phyloP scores from a whole-genome alignment of 1,140 invertebrate genomes.

The Diprion similis region DNA sequence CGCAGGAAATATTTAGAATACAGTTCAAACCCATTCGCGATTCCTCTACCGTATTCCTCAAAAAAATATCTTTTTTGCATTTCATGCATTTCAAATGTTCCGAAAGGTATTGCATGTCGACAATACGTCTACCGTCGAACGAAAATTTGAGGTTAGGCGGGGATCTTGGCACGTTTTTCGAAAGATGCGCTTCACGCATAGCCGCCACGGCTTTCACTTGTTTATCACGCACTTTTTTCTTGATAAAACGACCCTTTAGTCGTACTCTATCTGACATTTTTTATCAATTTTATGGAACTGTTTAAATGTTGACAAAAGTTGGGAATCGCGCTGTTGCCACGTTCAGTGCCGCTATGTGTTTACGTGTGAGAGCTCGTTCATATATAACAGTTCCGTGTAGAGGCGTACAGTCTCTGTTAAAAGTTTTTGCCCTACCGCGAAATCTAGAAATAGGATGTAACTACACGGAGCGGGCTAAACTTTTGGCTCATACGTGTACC shows the following conservation, averaged over 20 bases:
- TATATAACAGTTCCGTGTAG: too few species aligned
- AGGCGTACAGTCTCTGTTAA: too few species aligned
- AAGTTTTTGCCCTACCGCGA: too few species aligned
- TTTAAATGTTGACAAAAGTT: too few species aligned
- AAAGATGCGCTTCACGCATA: not conserved
- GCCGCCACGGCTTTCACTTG: not conserved
- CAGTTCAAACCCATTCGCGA: slow-evolving; percentile 13
- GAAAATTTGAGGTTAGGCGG: not conserved
- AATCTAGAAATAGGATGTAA: too few species aligned
- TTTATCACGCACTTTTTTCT: not conserved
- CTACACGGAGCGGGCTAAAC: too few species aligned
- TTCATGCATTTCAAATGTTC: slow-evolving; percentile 5
- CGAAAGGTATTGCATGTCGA: slow-evolving; percentile 10
- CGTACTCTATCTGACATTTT: too few species aligned
- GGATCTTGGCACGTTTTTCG: not conserved
- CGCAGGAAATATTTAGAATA: slow-evolving; percentile 14
- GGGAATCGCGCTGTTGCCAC: too few species aligned
- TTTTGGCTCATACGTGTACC: too few species aligned
- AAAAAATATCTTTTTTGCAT: slow-evolving; percentile 16
- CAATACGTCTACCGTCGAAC: slow-evolving; percentile 9
- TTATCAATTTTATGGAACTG: too few species aligned
- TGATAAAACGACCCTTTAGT: not conserved
- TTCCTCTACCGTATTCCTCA: slow-evolving; percentile 21
- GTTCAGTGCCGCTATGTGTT: too few species aligned
- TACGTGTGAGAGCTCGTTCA: too few species aligned